Base-by-base conservation (phyloP, 2,113 vertebrate species). In the Saimiri boliviensis region DNA sequence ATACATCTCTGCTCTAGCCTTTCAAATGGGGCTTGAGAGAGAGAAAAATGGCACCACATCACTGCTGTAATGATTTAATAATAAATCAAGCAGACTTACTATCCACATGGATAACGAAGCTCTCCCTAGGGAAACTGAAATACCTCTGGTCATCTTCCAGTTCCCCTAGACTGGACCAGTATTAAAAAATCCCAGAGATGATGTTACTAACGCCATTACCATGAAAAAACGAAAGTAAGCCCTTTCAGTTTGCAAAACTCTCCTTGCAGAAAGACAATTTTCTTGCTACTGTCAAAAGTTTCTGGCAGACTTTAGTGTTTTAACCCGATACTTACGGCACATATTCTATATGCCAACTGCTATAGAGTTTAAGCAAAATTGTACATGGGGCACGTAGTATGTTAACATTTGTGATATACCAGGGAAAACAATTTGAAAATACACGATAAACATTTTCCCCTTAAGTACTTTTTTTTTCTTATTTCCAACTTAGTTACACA, bases 201-300 rank as follows among this genome's bases (percentile, higher is more conserved):
- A 73, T 76, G 74, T 79, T 77, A 58, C 58, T 82, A 47, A 94
- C 8, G 45, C 85, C 27, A 14, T 80, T 79, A 85, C 77, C 74
- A 71, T 32, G 94, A 86, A 92, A 96, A 80, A 93, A 96, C 82
- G 84, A 20, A 92, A 87, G 91, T 91, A 81, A 86, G 96, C 93
- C 79, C 82, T 97, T 82, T 54, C 87, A 68, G 30, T 92, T 94
- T 71, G 66, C 25, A 76, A 91, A 94, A 86, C 49, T 84, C n/a
- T 56, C 70, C 45, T 93, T 16, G 20, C 68, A 95, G 66, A 49
- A 87, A 68, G 71, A n/a, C 49, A 70, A 63, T 10, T 93, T 93
- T 86, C 81, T 88, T 97, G 89, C 71, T 97, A 90, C 95, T 52
- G 87, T 82, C 96, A 87, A 58, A 76, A 86, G 14, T 97, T 97